Conservation (phyloP, 2,888 invertebrate species). For the Philereme vetulata region DNA sequence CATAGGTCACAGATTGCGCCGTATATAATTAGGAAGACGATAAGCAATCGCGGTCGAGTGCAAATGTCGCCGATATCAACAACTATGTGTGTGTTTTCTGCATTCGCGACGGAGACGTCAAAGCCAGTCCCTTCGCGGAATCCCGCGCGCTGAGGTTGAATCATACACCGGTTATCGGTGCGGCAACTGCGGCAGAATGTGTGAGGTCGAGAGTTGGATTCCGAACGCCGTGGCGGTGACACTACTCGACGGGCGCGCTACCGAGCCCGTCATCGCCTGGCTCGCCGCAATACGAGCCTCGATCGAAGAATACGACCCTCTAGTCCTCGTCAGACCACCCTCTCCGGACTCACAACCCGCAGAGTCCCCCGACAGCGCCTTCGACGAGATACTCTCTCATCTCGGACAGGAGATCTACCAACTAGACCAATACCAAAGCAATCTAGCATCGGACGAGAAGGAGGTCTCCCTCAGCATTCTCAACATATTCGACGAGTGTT, state of each 20-base stretch:
- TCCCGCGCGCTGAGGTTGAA: slow-evolving; percentile 62
- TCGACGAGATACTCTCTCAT: slow-evolving; percentile 77
- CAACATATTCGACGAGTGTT: slow-evolving; percentile 77
- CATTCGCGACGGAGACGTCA: slow-evolving; percentile 54
- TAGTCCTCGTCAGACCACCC: slow-evolving; percentile 57
- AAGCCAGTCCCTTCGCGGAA: slow-evolving; percentile 73
- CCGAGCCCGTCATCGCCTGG: slow-evolving; percentile 74
- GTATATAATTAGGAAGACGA: slow-evolving; percentile 69
- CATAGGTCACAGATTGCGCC: slow-evolving; percentile 61
- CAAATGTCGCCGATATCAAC: slow-evolving; percentile 65
- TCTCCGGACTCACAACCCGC: slow-evolving; percentile 43
- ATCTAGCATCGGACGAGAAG: slow-evolving; percentile 58
- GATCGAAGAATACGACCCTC: slow-evolving; percentile 76
- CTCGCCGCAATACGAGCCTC: slow-evolving; percentile 64
- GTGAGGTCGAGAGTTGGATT: slow-evolving; percentile 79
- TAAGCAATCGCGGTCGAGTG: slow-evolving; percentile 75
- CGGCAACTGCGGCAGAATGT: slow-evolving; percentile 55
- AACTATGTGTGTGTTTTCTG: slow-evolving; percentile 39
- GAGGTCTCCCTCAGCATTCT: slow-evolving; percentile 73
- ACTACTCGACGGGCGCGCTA: slow-evolving; percentile 66
- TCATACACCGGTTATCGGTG: slow-evolving; percentile 80
- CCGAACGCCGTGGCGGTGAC: slow-evolving; percentile 77
- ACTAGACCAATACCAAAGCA: slow-evolving; percentile 73
- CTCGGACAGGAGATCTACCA: slow-evolving; percentile 78
- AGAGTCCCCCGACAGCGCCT: slow-evolving; percentile 64